A percentile compares a stretch with the other conserved stretches of the same genome.
Evolutionary conservation across 2,113 vertebrate genomes (phyloP).

Genomic region (Pomatorhinus ruficollis): DNA sequence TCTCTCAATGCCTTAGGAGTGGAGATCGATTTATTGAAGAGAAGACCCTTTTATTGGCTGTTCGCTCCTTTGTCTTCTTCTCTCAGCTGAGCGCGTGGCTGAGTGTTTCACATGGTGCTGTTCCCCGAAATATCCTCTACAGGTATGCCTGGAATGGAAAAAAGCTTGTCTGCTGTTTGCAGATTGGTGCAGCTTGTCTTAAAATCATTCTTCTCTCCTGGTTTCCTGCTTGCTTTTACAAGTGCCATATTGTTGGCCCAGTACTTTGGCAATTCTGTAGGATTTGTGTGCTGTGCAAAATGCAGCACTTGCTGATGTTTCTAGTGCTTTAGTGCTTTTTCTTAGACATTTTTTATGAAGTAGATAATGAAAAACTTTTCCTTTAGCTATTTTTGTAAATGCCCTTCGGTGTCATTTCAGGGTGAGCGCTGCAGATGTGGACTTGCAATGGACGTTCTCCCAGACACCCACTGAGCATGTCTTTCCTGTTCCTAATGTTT

Average conservation of each 20-base stretch:
- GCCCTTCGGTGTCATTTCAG: conserved; percentile 70
- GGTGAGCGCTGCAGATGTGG: conserved; percentile 93
- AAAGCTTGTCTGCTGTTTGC: neutral
- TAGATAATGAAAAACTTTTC: neutral
- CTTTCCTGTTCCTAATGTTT: conserved; percentile 94
- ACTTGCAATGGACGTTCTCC: conserved; percentile 92
- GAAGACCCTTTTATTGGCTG: conserved; percentile 93
- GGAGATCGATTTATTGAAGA: conserved; percentile 95
- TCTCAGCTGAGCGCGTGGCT: conserved; percentile 98
- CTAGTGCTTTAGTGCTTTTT: neutral
- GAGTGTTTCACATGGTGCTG: conserved; percentile 96
- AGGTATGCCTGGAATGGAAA: conserved; percentile 75
- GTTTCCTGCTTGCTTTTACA: neutral
- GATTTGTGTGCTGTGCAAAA: neutral
- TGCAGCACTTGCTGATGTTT: neutral
- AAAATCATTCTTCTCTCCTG: neutral
- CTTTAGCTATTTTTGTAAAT: neutral
- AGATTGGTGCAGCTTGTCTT: neutral
- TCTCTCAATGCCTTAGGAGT: conserved; percentile 75
- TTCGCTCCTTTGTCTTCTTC: conserved; percentile 98
- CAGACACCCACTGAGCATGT: conserved; percentile 93
- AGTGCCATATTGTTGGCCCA: neutral
- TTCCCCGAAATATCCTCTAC: conserved; percentile 97
- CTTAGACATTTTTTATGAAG: neutral
- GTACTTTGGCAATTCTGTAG: neutral